Conservation (phyloP, 2,888 invertebrate genomes). For the Zygaena filipendulae region DNA sequence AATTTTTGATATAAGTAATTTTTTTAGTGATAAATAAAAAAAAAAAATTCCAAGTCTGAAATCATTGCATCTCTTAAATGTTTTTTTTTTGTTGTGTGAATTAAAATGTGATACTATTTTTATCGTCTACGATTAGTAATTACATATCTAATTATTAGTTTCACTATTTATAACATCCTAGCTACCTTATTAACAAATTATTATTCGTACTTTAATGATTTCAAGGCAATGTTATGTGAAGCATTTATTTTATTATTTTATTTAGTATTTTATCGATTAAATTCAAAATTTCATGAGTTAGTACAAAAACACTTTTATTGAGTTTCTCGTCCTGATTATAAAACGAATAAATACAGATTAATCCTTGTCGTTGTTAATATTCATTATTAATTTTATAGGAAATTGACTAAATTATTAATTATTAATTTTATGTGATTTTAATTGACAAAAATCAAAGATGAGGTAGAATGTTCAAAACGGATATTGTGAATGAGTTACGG, state of each 20-base stretch:
- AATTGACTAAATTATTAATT: not conserved
- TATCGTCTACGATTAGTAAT: too few species aligned
- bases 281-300: not conserved
- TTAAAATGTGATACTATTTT: not conserved
- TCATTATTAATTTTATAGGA: too few species aligned
- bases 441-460: not conserved
- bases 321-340: too few species aligned
- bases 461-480: not conserved
- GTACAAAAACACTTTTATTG: not conserved
- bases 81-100: not conserved
- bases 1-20: not conserved
- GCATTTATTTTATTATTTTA: conserved; percentile 16
- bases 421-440: too few species aligned
- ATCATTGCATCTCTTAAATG: not conserved
- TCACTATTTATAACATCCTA: not conserved
- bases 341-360: too few species aligned
- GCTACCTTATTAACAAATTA: not conserved
- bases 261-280: not conserved
- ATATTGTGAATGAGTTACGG: too few species aligned
- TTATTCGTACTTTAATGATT: conserved; percentile 19
- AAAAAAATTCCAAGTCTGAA: too few species aligned
- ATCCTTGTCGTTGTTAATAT: too few species aligned
- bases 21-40: not conserved
- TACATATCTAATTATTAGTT: too few species aligned
- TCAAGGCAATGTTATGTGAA: conserved; percentile 34